Percentiles rank a stretch among this genome's conserved stretches.
These are phyloP conservation scores for Bombus vancouverensis DNA, from an alignment of 1,140 invertebrate genomes.

Conservation along the genomic window DNA sequence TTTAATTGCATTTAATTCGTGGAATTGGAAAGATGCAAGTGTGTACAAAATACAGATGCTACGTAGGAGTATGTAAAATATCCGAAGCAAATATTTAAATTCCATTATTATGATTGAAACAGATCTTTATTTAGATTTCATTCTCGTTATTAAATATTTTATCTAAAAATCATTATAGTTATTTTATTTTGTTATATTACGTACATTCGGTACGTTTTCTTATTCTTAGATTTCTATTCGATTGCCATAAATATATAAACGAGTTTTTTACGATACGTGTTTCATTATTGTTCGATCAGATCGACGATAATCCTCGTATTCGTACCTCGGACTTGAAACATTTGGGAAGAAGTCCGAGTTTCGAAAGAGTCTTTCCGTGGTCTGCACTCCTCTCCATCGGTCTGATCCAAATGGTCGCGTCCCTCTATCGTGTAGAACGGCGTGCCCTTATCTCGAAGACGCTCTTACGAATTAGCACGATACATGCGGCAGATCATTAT, in stretches of 20 bases:
- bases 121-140: no score
- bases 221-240: no score
- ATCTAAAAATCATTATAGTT: no score
- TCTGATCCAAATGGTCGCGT: background rate
- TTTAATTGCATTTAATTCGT: background rate
- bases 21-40: background rate
- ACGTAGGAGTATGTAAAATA: background rate
- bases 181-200: no score
- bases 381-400: no score
- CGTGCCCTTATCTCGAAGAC: slow-evolving; percentile 21
- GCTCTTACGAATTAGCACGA: slow-evolving; percentile 33
- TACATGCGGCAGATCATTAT: slow-evolving; percentile 1
- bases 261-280: background rate
- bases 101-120: no score
- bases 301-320: background rate
- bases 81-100: no score
- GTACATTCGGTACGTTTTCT: no score
- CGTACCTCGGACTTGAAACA: background rate
- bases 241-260: no score
- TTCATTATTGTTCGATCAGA: background rate
- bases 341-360: background rate
- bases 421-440: background rate
- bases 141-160: no score
- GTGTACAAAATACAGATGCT: background rate
- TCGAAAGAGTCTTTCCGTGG: slow-evolving; percentile 3